These are phyloP conservation scores for Ceriagrion tenellum DNA, from an alignment of 2,888 invertebrate species.

Conservation along the genomic window DNA sequence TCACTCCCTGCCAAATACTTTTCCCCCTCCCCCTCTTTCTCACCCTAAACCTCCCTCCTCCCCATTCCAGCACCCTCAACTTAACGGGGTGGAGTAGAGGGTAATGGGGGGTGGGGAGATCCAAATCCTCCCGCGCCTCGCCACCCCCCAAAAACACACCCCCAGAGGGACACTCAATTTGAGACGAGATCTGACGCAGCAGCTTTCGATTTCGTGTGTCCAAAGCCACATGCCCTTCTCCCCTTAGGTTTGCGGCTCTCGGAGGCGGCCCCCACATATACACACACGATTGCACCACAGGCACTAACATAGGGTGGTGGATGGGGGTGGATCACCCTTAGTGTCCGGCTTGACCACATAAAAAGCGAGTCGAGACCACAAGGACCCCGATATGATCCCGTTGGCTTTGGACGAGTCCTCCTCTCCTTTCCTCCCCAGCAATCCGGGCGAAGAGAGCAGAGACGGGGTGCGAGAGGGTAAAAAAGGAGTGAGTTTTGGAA, in stretches of 20 bases:
- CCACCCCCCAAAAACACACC: slow-evolving; percentile 2
- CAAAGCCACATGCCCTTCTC: not conserved
- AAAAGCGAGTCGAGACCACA: slow-evolving; percentile 52
- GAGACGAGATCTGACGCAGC: slow-evolving; percentile 62
- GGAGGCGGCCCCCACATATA: not conserved
- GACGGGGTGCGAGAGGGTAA: not conserved
- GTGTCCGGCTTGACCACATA: slow-evolving; percentile 52
- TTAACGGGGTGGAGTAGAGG: too few relatives aligned
- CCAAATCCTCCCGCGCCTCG: not conserved
- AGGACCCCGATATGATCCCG: slow-evolving; percentile 42
- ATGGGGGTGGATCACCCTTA: not conserved
- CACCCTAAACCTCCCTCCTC: not conserved
- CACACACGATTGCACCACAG: not conserved
- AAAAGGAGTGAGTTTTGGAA: not conserved
- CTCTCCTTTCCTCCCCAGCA: not conserved
- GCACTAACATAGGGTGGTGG: not conserved
- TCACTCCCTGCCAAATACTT: not conserved
- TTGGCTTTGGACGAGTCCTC: not conserved
- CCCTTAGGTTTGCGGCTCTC: not conserved
- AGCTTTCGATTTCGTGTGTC: slow-evolving; percentile 26
- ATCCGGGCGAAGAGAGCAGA: not conserved
- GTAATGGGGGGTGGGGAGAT: not conserved
- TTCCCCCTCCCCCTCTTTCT: not conserved
- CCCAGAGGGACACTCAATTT: slow-evolving; percentile 50
- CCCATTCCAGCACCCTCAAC: not conserved